Evolutionary conservation across 92 coral and sea anemone genomes (phyloP), one percentile per base, ranked within the genome.

Genomic region (Micromussa lordhowensis): DNA sequence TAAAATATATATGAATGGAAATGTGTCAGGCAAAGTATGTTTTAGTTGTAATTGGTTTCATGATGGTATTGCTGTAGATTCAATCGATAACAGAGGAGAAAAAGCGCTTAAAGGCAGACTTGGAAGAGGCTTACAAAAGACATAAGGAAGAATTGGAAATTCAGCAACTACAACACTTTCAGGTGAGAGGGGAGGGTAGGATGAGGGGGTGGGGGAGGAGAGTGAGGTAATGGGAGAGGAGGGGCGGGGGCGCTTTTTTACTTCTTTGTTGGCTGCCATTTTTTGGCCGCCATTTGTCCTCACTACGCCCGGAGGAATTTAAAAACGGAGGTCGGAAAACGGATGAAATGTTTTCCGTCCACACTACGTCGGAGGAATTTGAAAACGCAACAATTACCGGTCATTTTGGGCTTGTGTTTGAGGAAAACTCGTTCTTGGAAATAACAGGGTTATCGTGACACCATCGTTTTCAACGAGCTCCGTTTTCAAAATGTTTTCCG

Each of bases 71-170:
- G 54, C 54, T 73, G 48, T 30, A 94, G 97, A 92, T 94, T 63
- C 91, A 94, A 63, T 91, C 97, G 14, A 81, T 96, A 48, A 98
- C 96, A 55, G 96, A 97, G 78, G 99, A 96, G 75, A 97, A 97
- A 92, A 97, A 97, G 82, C 93, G 94, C 22, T 82, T 97, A 18
- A 96, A 97, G 76, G 89, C 94, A 66, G 98, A 96, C 75, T 81
- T 97, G 82, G 99, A 97, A 28, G 98, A 90, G 80, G 94, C 98
- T 14, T 93, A 97, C 86, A 97, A 97, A 85, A 95, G 93, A 28
- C 99, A 97, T 86, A 97, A 97, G 70, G 98, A 97, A 83, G 99
- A 97, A 69, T 89, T 92, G 88, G 99, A 97, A 89, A 93, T 97
- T 48, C 99, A 97, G 68, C 99, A 97, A 63, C 90, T 97, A 31